Evolutionary conservation across 2,113 vertebrate species (phyloP).

Genomic region (Furnarius figulus): DNA sequence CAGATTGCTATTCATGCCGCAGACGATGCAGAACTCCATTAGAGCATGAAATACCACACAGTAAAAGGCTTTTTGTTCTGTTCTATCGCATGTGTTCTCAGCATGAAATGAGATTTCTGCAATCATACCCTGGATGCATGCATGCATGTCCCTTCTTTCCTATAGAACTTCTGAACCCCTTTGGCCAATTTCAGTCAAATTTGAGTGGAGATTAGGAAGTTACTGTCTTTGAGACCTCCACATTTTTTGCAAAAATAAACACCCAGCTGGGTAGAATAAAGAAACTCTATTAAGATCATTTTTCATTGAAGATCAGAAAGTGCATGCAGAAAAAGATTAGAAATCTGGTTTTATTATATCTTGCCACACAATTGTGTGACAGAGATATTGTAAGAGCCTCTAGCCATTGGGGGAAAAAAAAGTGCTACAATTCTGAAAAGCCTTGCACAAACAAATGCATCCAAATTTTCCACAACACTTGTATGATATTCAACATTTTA

Average conservation of each 20-base stretch:
- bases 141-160: background rate
- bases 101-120: background rate
- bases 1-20: background rate
- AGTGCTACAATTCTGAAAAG: background rate
- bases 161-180: background rate
- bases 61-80: constrained; percentile 23
- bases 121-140: background rate
- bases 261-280: background rate
- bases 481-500: background rate
- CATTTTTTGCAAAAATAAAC: background rate
- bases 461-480: background rate
- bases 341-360: background rate
- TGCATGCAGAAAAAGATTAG: background rate
- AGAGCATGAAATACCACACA: background rate
- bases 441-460: background rate
- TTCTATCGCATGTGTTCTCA: background rate
- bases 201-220: background rate
- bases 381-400: background rate
- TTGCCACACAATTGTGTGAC: background rate
- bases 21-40: background rate
- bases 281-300: background rate
- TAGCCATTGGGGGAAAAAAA: background rate
- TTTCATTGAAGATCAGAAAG: background rate
- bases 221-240: background rate
- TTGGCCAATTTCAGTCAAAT: background rate